These are phyloP conservation scores for Tetrax tetrax DNA, from an alignment of 2,113 vertebrate genomes.

Conservation along the genomic window DNA sequence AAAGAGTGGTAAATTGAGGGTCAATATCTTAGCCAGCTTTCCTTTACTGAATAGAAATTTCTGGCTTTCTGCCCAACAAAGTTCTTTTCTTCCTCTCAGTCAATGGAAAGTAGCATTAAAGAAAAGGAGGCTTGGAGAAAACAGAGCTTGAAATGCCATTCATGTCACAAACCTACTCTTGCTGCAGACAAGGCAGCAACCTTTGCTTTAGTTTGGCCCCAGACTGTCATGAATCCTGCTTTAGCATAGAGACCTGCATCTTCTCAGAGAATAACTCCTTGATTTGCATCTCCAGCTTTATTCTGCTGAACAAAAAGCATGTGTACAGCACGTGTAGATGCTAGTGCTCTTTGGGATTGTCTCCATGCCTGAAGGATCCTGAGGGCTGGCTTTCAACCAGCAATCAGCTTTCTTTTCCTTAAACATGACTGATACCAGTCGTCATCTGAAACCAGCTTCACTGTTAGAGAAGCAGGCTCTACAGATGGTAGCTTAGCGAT, in stretches of 20 bases:
- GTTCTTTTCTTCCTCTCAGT: neutral
- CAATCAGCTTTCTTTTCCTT: neutral
- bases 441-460: neutral
- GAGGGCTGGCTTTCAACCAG: neutral
- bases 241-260: neutral
- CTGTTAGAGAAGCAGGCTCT: neutral
- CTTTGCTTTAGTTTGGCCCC: neutral
- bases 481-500: neutral
- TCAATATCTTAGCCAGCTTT: neutral
- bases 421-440: neutral
- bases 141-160: neutral
- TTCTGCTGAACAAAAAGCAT: neutral
- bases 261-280: neutral
- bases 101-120: neutral
- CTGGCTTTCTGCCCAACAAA: neutral
- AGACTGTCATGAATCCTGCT: neutral
- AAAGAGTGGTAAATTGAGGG: neutral
- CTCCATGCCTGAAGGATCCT: neutral
- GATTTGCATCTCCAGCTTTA: neutral
- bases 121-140: neutral
- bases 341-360: neutral
- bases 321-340: neutral
- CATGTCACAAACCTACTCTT: neutral
- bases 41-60: neutral
- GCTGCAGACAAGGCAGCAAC: neutral